Base-by-base conservation (phyloP, 2,113 vertebrate genomes). In the Ctenomys sociabilis region DNA sequence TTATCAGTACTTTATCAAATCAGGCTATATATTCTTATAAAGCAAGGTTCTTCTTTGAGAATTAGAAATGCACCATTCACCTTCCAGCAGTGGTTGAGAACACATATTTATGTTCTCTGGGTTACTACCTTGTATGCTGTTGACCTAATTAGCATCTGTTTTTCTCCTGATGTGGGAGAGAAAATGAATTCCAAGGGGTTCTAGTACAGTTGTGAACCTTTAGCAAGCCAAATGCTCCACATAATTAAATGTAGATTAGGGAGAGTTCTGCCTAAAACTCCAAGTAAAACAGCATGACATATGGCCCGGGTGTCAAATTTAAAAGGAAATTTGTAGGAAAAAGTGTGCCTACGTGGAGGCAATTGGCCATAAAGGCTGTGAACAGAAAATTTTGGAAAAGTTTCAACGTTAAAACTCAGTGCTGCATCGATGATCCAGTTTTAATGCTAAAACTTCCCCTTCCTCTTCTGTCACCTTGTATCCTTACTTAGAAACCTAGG, bases 301-400 rank as follows among this genome's bases (percentile, higher is more conserved):
- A 95, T 84, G 92, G 70, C n/a, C 80, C 0, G 22, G 63, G 72
- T 93, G 78, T 93, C 91, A 45, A 81, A 77, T 91, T 96, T 89
- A 93, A 97, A 97, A 93, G 49, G 49, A 70, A 95, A 96, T 86
- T 72, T 91, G 30, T 80, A 93, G 80, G 63, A 96, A 96, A n/a
- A 57, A 75, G 52, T 82, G 49, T 95, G 85, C 77, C 92, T 85
- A 64, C 95, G 63, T 88, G 37, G 43, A 95, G 87, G 91, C 66
- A 88, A 87, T 88, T 81, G 85, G 87, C 89, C 85, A 52, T 85
- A 85, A 95, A 94, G 49, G 32, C 12, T 64, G 81, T 45, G 83
- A 92, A 94, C 59, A 94, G 82, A 92, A 94, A 86, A 70, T 77
- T 30, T 49, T 85, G 73, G 68, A 93, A 88, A 63, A 73, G 26